phyloP scores from a whole-genome alignment of 2,888 invertebrate genomes.

The Heliconius erato region DNA sequence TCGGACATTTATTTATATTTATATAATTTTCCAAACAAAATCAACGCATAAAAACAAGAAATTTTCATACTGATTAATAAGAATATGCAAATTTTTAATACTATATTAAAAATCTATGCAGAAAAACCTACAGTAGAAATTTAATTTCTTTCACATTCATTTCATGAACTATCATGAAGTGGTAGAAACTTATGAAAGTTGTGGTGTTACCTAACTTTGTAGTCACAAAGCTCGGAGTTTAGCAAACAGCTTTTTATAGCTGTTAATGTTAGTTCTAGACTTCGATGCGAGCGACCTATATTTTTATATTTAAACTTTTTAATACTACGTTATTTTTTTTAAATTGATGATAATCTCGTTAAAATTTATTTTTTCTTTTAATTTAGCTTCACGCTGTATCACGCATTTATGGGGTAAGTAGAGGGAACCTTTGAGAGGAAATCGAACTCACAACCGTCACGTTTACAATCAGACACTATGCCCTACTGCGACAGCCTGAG shows the following conservation, averaged over 20 bases:
- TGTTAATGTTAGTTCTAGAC: constrained; percentile 38
- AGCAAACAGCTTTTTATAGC: constrained; percentile 41
- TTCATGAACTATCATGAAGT: constrained; percentile 11
- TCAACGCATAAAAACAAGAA: not conserved
- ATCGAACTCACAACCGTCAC: no score
- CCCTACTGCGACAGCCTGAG: no score
- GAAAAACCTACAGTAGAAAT: not conserved
- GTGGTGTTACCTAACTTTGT: constrained; percentile 44
- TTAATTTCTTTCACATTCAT: constrained; percentile 20
- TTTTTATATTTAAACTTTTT: constrained; percentile 23
- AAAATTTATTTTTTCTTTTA: no score
- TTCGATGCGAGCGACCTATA: constrained; percentile 16
- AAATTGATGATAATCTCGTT: no score
- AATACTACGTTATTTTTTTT: not conserved
- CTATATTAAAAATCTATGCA: not conserved
- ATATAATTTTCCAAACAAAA: not conserved
- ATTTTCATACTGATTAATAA: not conserved
- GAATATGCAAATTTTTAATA: no score
- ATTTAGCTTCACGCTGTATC: no score
- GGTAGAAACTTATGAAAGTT: constrained; percentile 37
- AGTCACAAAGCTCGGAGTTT: constrained; percentile 46
- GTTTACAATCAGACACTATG: no score
- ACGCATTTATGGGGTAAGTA: no score
- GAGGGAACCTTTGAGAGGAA: no score
- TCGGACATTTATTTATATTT: not conserved